Percentiles rank a stretch among this genome's conserved stretches.
These are phyloP conservation scores for Norana najaformis DNA, from an alignment of 2,888 invertebrate genomes.

Conservation along the genomic window DNA sequence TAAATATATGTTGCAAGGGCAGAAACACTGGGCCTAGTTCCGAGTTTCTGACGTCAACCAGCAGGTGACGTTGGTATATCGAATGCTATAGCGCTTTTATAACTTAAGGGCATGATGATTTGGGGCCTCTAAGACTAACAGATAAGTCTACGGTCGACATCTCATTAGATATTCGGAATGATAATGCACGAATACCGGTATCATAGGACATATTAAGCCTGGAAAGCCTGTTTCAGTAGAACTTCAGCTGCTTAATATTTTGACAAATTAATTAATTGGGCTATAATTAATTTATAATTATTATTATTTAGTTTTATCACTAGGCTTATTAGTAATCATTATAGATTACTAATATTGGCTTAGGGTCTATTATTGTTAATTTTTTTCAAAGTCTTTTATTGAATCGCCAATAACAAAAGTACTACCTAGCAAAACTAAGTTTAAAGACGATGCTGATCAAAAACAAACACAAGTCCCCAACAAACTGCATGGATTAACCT, in stretches of 20 bases:
- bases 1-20: too few species aligned
- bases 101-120: not conserved
- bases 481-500: too few species aligned
- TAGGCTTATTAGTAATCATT: too few species aligned
- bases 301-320: too few species aligned
- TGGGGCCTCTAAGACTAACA: not conserved
- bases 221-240: not conserved
- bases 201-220: not conserved
- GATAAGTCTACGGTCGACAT: not conserved
- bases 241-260: not conserved
- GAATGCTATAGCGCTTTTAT: not conserved
- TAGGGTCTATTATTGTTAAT: not conserved
- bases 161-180: not conserved
- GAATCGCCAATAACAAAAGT: too few species aligned
- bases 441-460: too few species aligned
- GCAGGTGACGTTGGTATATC: not conserved
- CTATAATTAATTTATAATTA: not conserved
- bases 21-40: too few species aligned
- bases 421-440: too few species aligned
- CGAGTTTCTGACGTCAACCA: slow-evolving; percentile 13
- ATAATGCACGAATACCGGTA: not conserved
- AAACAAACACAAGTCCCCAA: too few species aligned
- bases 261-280: not conserved
- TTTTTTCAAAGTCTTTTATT: not conserved
- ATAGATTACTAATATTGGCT: not conserved